These are phyloP conservation scores for Tetragonula carbonaria DNA, from an alignment of 2,888 invertebrate genomes.

Conservation along the genomic window DNA sequence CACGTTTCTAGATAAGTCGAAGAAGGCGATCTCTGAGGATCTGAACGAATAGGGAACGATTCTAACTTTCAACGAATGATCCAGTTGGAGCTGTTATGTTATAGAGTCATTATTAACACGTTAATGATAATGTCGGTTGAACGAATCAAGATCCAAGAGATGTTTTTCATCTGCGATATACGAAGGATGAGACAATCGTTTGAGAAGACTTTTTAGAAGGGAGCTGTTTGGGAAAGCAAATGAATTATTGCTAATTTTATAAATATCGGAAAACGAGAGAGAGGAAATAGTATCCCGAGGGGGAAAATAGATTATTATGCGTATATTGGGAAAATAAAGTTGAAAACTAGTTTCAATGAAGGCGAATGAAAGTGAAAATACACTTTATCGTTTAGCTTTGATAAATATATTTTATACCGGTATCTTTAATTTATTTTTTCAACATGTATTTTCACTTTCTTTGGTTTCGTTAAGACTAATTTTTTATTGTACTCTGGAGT, in stretches of 20 bases:
- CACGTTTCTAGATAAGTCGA: constrained; percentile 78
- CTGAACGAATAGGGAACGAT: constrained; percentile 52
- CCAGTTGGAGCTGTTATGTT: background rate
- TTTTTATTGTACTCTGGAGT: background rate
- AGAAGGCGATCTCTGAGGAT: constrained; percentile 78
- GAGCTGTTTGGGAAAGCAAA: background rate
- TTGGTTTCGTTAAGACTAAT: background rate
- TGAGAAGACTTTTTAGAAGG: background rate
- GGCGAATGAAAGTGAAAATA: no score
- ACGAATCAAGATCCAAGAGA: background rate
- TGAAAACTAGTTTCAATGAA: no score
- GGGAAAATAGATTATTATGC: background rate
- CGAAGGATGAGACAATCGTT: background rate
- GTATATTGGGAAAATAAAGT: no score
- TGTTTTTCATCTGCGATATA: background rate
- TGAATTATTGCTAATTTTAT: background rate
- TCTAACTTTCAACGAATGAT: background rate
- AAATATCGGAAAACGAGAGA: background rate
- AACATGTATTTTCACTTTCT: background rate
- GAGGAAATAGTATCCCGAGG: no score
- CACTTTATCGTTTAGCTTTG: no score
- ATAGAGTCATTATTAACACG: background rate
- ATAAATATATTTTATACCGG: no score
- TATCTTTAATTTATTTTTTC: no score
- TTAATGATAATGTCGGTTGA: background rate